phyloP scores from a whole-genome alignment of 2,888 invertebrate species.

The Pinctada fucata region DNA sequence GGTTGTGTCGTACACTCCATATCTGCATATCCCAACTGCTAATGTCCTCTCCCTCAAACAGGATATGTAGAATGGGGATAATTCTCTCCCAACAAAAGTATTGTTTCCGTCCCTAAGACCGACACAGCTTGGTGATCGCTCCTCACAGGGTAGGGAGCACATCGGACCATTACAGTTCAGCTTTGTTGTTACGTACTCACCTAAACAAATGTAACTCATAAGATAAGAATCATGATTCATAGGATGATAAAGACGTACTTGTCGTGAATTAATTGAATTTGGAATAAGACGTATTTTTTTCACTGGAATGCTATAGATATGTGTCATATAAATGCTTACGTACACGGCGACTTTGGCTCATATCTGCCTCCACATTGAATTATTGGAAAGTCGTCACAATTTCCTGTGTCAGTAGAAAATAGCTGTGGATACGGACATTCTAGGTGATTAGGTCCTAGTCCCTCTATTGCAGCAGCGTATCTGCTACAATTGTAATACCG shows the following conservation, averaged over 20 bases:
- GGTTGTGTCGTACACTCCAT: slow-evolving; percentile 57
- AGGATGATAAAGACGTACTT: too few relatives aligned
- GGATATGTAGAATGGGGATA: slow-evolving; percentile 60
- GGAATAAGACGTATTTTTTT: too few relatives aligned
- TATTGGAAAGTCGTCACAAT: slow-evolving; percentile 54
- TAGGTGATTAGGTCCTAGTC: slow-evolving; percentile 52
- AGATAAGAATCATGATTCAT: neutral
- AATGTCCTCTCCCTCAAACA: slow-evolving; percentile 58
- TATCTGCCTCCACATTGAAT: slow-evolving; percentile 55
- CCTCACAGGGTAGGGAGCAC: slow-evolving; percentile 55
- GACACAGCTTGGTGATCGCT: slow-evolving; percentile 58
- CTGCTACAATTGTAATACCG: slow-evolving; percentile 59
- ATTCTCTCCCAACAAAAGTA: slow-evolving; percentile 56
- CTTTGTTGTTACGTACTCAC: slow-evolving; percentile 55
- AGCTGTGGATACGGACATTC: slow-evolving; percentile 64
- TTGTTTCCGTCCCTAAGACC: slow-evolving; percentile 56
- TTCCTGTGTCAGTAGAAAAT: slow-evolving; percentile 48
- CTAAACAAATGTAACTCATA: slow-evolving; percentile 34
- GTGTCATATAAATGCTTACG: slow-evolving; percentile 31
- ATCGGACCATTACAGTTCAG: slow-evolving; percentile 54
- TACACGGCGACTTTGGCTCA: slow-evolving; percentile 65
- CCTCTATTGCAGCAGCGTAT: slow-evolving; percentile 21
- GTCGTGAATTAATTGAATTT: too few relatives aligned
- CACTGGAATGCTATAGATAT: too few relatives aligned
- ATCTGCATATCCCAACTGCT: slow-evolving; percentile 57